Base-by-base conservation (phyloP, 2,797 vertebrate species). In the Catamblyrhynchus diadema region DNA sequence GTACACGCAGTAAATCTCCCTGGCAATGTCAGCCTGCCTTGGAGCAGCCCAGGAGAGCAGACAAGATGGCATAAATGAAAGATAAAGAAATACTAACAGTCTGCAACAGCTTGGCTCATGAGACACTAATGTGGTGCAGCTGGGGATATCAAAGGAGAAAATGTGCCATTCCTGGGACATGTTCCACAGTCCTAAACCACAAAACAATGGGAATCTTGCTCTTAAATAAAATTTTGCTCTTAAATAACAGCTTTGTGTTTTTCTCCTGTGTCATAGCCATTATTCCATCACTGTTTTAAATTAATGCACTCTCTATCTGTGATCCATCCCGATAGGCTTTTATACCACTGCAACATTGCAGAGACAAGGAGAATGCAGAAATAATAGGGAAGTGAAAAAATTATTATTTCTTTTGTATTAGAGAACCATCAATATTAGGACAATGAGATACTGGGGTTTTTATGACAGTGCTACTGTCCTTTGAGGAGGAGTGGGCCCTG, bases 1-100 rank as follows among this genome's bases (percentile, higher is more conserved):
- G 93, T 25, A 75, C 88, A 74, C 0, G 6, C 92, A 81, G 64
- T 96, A 96, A 96, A 96, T 97, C 95, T 95, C 93, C 88, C 84
- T 65, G 86, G 90, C 88, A 93, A 53, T 95, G 96, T 95, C 94
- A 96, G 78, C 78, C 86, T 89, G 93, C 86, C 81, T 90, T 45
- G 59, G 66, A 91, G 81, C 78, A 90, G 90, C 86, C 90, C 79
- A 30, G 92, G 93, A 94, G 93, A 95, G 81, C 83, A 95, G 86
- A 78, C 81, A 84, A 56, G 84, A 78, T 51, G 86, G 81, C 88
- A 93, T 72, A 96, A 96, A 93, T 89, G 95, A 69, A 93, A 96
- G 92, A 88, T 81, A 93, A 89, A 94, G 88, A 82, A 90, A 74
- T 54, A 69, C 62, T 81, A 96, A 95, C 37, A 74, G 70, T 32